phyloP scores from a whole-genome alignment of 2,888 invertebrate species.

The Sesia bembeciformis region DNA sequence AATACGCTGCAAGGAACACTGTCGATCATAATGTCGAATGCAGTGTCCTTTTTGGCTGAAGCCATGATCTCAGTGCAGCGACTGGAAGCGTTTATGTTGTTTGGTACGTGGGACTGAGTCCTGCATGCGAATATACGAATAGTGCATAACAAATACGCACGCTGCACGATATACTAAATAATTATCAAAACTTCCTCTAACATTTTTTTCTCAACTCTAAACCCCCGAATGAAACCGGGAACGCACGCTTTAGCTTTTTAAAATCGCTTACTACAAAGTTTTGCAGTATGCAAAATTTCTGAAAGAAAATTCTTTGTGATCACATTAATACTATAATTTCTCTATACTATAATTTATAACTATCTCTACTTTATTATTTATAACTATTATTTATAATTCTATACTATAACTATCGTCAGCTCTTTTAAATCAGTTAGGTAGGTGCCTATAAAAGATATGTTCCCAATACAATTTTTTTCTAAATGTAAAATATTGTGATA shows the following conservation, averaged over 20 bases:
- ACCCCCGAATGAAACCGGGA: not conserved
- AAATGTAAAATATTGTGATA: too few relatives aligned
- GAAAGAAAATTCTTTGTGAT: too few relatives aligned
- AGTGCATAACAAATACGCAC: conserved; percentile 9
- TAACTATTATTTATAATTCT: too few relatives aligned
- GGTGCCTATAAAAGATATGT: too few relatives aligned
- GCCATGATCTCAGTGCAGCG: conserved; percentile 75
- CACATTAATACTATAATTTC: too few relatives aligned
- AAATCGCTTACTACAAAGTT: too few relatives aligned
- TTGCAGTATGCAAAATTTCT: too few relatives aligned
- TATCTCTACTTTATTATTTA: too few relatives aligned
- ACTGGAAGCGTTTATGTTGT: conserved; percentile 75
- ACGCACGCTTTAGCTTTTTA: not conserved
- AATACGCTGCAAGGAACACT: conserved; percentile 76
- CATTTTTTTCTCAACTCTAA: not conserved
- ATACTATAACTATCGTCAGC: too few relatives aligned
- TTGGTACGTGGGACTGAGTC: conserved; percentile 50
- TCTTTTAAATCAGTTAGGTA: not conserved
- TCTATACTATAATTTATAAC: too few relatives aligned
- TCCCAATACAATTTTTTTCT: too few relatives aligned
- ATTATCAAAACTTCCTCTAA: not conserved
- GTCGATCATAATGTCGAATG: conserved; percentile 76
- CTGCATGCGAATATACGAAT: conserved; percentile 3
- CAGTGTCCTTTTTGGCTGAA: conserved; percentile 74
- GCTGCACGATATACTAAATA: conserved; percentile 6